phyloP scores from a whole-genome alignment of 2,797 vertebrate species.

The Hapalemur alaotrensis region DNA sequence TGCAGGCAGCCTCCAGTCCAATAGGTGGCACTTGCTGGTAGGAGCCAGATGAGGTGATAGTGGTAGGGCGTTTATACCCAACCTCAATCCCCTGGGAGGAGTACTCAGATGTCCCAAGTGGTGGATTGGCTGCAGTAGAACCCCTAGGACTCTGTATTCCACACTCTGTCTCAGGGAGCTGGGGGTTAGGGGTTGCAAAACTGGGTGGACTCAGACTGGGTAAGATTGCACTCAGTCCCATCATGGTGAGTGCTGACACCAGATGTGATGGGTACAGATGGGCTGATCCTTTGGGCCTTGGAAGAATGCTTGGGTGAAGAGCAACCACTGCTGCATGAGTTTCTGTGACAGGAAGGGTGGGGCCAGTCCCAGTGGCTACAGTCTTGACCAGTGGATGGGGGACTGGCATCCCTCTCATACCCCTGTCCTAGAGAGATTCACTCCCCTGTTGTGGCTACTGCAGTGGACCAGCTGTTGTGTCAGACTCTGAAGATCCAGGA shows the following conservation, averaged over 20 bases:
- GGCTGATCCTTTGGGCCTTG: neutral
- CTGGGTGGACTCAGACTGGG: neutral
- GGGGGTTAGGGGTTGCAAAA: neutral
- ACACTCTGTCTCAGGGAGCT: neutral
- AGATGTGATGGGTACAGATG: neutral
- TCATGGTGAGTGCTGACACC: neutral
- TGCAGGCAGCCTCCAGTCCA: neutral
- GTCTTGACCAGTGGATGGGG: too few species aligned
- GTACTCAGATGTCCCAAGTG: neutral
- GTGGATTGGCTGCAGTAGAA: neutral
- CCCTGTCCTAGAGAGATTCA: neutral
- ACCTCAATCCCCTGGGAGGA: neutral
- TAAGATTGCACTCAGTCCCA: neutral
- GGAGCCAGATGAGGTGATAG: neutral
- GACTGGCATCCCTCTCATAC: neutral
- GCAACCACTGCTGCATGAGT: neutral
- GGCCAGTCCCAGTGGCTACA: neutral
- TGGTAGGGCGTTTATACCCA: neutral
- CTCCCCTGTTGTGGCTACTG: neutral
- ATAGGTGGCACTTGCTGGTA: neutral
- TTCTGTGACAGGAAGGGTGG: neutral
- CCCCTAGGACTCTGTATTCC: neutral
- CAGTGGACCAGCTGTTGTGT: neutral
- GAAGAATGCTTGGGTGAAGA: neutral
- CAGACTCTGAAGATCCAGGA: neutral